Evolutionary conservation across 2,888 invertebrate genomes (phyloP).

Genomic region (Phlogophora meticulosa): DNA sequence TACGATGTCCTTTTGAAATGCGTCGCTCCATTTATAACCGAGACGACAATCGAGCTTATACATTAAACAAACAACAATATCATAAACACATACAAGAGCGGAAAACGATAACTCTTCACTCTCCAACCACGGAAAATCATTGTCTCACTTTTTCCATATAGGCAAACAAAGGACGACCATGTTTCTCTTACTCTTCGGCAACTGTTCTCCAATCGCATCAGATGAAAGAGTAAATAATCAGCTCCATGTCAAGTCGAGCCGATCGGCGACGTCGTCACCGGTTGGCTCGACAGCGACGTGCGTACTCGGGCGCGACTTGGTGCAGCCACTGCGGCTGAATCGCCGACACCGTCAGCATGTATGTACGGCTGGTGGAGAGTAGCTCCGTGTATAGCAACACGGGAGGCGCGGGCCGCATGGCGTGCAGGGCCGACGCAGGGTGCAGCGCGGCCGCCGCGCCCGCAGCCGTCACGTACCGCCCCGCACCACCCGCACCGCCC

Average conservation of each 20-base stretch:
- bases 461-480: constrained; percentile 86
- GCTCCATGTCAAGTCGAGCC: neutral
- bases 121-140: neutral
- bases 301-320: constrained; percentile 82
- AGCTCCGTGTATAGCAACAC: constrained; percentile 96
- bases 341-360: constrained; percentile 94
- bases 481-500: constrained; percentile 81
- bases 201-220: neutral
- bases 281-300: constrained; percentile 78
- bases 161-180: neutral
- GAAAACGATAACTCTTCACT: constrained; percentile 24
- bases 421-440: constrained; percentile 94
- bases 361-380: constrained; percentile 95
- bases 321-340: constrained; percentile 96
- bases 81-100: constrained; percentile 5
- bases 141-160: neutral
- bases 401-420: constrained; percentile 92
- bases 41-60: constrained; percentile 17
- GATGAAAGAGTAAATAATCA: constrained; percentile 20
- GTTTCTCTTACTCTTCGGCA: neutral
- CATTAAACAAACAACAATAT: constrained; percentile 6
- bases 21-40: constrained; percentile 1
- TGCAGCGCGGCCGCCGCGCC: constrained; percentile 93
- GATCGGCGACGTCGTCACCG: constrained; percentile 80
- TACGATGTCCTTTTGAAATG: constrained; percentile 17